These are phyloP conservation scores for Drosophila watanabei DNA, from an alignment of 1,140 invertebrate species.

Conservation along the genomic window DNA sequence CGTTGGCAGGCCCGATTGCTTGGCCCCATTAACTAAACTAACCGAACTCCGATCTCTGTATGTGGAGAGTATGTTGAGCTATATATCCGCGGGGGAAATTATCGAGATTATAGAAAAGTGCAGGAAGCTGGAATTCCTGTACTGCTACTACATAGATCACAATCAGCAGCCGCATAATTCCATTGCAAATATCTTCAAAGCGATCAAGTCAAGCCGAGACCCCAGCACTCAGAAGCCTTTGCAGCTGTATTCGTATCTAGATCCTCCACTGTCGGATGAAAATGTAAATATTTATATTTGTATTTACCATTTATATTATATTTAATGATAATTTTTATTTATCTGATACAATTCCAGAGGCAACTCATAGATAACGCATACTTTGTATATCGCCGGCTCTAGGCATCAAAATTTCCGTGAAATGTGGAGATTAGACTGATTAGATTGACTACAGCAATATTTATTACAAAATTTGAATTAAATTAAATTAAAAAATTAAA, in stretches of 20 bases:
- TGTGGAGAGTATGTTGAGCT: slow-evolving; percentile 18
- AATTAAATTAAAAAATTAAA: too few species aligned
- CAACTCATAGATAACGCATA: slow-evolving; percentile 17
- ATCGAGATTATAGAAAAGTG: slow-evolving; percentile 22
- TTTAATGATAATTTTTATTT: too few species aligned
- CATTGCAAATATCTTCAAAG: slow-evolving; percentile 17
- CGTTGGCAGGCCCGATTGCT: not conserved
- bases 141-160: slow-evolving; percentile 28
- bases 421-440: too few species aligned
- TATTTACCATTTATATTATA: not conserved
- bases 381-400: slow-evolving; percentile 9
- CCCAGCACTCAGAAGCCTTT: slow-evolving; percentile 24
- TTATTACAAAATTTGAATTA: too few species aligned
- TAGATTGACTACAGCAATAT: too few species aligned
- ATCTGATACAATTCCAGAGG: slow-evolving; percentile 4
- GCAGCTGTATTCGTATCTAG: slow-evolving; percentile 7
- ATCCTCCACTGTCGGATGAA: slow-evolving; percentile 10
- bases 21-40: slow-evolving; percentile 12
- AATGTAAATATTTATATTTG: not conserved
- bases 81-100: slow-evolving; percentile 15
- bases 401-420: too few species aligned
- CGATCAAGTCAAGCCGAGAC: slow-evolving; percentile 25
- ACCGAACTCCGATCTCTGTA: slow-evolving; percentile 15
- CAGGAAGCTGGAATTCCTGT: slow-evolving; percentile 17
- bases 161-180: slow-evolving; percentile 8